A percentile compares a stretch with the other conserved stretches of the same genome.
phyloP scores from a whole-genome alignment of 2,113 vertebrate species.

The Falcunculus frontatus region DNA sequence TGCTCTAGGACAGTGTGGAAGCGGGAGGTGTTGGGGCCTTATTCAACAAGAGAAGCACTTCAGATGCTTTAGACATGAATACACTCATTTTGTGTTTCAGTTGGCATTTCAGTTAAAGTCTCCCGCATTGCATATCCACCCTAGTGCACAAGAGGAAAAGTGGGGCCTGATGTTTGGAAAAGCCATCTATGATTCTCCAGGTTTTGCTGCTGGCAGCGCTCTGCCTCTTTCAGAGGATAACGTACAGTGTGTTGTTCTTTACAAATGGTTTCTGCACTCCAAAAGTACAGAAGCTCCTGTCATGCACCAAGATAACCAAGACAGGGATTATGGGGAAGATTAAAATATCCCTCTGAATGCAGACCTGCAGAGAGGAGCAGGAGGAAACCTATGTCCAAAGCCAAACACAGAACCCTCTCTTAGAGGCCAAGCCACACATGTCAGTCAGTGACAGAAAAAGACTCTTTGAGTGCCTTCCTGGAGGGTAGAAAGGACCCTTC shows the following conservation, averaged over 20 bases:
- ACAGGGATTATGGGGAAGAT: not conserved
- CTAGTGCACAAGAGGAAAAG: not conserved
- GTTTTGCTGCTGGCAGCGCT: not conserved
- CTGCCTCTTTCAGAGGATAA: not conserved
- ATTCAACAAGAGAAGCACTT: not conserved
- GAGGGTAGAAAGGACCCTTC: not conserved
- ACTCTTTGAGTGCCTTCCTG: not conserved
- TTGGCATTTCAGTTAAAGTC: not conserved
- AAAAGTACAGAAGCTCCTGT: not conserved
- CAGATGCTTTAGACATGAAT: not conserved
- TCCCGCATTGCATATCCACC: not conserved
- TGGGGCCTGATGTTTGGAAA: not conserved
- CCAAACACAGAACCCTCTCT: not conserved
- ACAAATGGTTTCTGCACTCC: not conserved
- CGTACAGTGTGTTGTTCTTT: fast-evolving
- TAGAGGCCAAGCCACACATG: not conserved
- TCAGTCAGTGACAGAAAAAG: not conserved
- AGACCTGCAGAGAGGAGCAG: not conserved
- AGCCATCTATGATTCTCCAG: not conserved
- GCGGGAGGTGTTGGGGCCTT: not conserved
- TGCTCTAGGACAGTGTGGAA: not conserved
- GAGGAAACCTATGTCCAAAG: not conserved
- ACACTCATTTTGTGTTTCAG: not conserved
- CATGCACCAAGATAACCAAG: not conserved
- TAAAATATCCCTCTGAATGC: not conserved